Base-by-base conservation (phyloP, 2,797 vertebrate species). In the Molothrus aeneus region DNA sequence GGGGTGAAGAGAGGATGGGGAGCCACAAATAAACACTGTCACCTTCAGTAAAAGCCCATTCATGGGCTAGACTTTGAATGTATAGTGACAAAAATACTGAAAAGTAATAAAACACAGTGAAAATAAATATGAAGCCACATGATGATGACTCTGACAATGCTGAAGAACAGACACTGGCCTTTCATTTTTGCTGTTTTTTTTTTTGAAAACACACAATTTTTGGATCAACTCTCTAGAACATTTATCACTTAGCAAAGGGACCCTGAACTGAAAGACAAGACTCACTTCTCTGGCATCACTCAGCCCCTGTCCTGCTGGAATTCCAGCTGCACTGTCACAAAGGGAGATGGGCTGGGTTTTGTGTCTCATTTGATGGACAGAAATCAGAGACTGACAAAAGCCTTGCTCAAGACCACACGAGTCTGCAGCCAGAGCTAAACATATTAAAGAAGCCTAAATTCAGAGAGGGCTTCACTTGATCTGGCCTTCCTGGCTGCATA, bases 21-120 rank as follows among this genome's bases (percentile, higher is more conserved):
- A 94, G 20, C 28, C 15, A 51, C 50, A 71, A 12, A 69, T 50
- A 65, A 88, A 47, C 16, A 11, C 2, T 8, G 26, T 11, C 21
- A 5, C 34, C 40, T 75, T 57, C 73, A 73, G 20, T 7, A 32
- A 63, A 73, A 68, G 29, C 26, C 25, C 17, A 36, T 56, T 74
- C 25, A 36, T 7, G 38, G 31, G 34, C 40, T 22, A 36, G 18
- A 6, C 21, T 81, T 89, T 1, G 21, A 79, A 56, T 5, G 32
- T 1, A 11, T 0, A 40, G 31, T 9, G 28, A 57, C 20, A 72
- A 88, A 83, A 78, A 34, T 0, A 65, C 0, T 65, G 42, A 54
- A 34, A 42, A 38, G 5, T 7, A 61, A 36, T 7, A 40, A 65
- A 80, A 66, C 9, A 50, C 0, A 38, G 12, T 9, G 13, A 43